Evolutionary conservation across 2,113 vertebrate genomes (phyloP), one percentile per base, ranked within the genome.

Genomic region (Hystrix brachyura): DNA sequence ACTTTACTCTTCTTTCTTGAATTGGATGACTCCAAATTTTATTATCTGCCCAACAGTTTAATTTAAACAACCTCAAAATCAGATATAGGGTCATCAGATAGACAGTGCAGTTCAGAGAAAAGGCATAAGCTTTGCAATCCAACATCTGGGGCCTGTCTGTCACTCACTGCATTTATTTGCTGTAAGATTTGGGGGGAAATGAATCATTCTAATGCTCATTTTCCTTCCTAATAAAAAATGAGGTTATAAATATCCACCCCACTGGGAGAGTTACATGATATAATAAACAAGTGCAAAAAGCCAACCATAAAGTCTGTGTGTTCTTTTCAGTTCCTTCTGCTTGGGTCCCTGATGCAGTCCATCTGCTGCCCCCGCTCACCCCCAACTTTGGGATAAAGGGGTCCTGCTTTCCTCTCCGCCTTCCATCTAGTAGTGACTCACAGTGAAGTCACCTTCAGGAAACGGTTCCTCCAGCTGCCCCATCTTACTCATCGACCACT

Each of bases 211-310:
- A 12, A 48, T 48, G 14, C 6, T 72, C n/a, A 51, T 82, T 83
- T 69, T 90, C 48, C n/a, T 74, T 5, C 14, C 38, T 67, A 46
- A 92, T 81, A 93, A 79, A 90, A 94, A 86, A 81, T 53, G 21
- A 95, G 6, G 34, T 19, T 81, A 38, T 78, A 92, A 65, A 76
- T 46, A 91, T 57, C 25, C 23, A n/a, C 27, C 21, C 82, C 11
- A 0, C 7, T 53, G 34, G 15, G 25, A 76, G 57, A 71, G 89
- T 62, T 92, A 34, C 18, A 32, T 69, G 60, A 65, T 76, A 65
- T 19, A 60, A 71, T 48, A 59, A 89, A 51, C 46, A n/a, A 60
- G 1, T 27, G 2, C 25, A 51, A 27, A 43, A n/a, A 55, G 25
- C 11, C 32, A 55, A 62, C 15, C 51, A 55, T 7, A 43, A 23